Evolutionary conservation across 2,113 vertebrate genomes (phyloP).

Genomic region (Paracanthobrama guichenoti): DNA sequence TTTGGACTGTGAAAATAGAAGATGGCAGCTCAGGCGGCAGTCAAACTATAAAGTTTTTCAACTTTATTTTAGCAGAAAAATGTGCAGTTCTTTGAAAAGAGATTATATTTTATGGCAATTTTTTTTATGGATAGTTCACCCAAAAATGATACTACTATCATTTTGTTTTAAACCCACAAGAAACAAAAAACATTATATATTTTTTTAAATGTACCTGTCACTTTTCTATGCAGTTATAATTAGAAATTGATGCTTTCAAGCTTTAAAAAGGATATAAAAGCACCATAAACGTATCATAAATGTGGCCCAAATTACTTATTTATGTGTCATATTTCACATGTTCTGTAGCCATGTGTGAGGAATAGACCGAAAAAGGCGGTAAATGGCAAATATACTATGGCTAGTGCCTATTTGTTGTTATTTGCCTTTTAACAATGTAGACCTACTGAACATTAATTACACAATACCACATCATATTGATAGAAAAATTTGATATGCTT

Average conservation of each 20-base stretch:
- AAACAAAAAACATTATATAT: background rate
- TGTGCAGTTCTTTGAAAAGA: background rate
- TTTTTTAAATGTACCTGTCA: background rate
- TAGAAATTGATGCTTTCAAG: background rate
- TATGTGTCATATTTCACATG: background rate
- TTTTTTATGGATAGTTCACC: background rate
- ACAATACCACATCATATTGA: background rate
- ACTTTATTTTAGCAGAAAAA: conserved; percentile 16
- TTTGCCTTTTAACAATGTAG: background rate
- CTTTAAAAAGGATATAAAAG: background rate
- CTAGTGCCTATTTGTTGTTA: no score
- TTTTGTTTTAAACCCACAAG: background rate
- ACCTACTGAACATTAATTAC: background rate
- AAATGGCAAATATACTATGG: background rate
- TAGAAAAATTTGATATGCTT: background rate
- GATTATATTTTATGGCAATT: background rate
- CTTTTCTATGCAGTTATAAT: background rate
- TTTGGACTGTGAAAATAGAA: conserved; percentile 79
- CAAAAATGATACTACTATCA: background rate
- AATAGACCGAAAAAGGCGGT: background rate
- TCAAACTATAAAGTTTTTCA: background rate
- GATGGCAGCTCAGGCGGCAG: background rate
- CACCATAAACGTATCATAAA: background rate
- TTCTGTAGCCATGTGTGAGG: background rate
- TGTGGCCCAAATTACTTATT: background rate